A percentile compares a stretch with the other conserved stretches of the same genome.
Evolutionary conservation across 2,888 invertebrate genomes (phyloP).

Genomic region (Cheilosia pagana): DNA sequence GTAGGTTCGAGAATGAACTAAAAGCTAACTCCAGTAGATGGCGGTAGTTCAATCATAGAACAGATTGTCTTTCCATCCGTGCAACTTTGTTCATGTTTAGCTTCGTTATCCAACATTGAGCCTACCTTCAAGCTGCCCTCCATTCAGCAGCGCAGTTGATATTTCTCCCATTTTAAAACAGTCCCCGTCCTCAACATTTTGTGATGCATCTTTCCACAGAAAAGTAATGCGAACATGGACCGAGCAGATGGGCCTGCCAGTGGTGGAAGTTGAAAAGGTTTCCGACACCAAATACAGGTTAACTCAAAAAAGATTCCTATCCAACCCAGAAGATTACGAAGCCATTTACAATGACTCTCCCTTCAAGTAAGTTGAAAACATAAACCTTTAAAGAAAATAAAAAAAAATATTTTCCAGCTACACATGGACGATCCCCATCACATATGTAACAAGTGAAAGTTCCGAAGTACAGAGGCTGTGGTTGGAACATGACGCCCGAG

Average conservation of each 20-base stretch:
- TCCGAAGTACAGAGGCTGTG: slow-evolving; percentile 78
- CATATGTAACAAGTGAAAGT: slow-evolving; percentile 86
- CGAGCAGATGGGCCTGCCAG: slow-evolving; percentile 93
- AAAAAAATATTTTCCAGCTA: slow-evolving; percentile 84
- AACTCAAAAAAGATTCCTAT: slow-evolving; percentile 89
- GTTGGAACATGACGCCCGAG: slow-evolving; percentile 76
- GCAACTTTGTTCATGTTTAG: too few relatives aligned
- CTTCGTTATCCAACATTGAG: too few relatives aligned
- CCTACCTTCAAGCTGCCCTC: too few relatives aligned
- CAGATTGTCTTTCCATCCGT: too few relatives aligned
- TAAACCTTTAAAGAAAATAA: not conserved
- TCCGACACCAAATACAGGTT: slow-evolving; percentile 84
- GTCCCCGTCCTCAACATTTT: too few relatives aligned
- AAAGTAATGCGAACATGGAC: slow-evolving; percentile 94
- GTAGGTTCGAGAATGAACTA: too few relatives aligned
- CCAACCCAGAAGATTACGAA: slow-evolving; percentile 86
- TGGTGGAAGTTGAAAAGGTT: slow-evolving; percentile 86
- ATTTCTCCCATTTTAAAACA: too few relatives aligned
- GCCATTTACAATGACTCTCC: slow-evolving; percentile 83
- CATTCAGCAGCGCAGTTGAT: too few relatives aligned
- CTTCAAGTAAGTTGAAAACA: slow-evolving; percentile 81
- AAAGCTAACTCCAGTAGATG: too few relatives aligned
- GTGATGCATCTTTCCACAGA: slow-evolving; percentile 79
- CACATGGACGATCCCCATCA: slow-evolving; percentile 93
- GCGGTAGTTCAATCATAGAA: too few relatives aligned